Evolutionary conservation across 2,113 vertebrate species (phyloP).

Genomic region (Micromys minutus): DNA sequence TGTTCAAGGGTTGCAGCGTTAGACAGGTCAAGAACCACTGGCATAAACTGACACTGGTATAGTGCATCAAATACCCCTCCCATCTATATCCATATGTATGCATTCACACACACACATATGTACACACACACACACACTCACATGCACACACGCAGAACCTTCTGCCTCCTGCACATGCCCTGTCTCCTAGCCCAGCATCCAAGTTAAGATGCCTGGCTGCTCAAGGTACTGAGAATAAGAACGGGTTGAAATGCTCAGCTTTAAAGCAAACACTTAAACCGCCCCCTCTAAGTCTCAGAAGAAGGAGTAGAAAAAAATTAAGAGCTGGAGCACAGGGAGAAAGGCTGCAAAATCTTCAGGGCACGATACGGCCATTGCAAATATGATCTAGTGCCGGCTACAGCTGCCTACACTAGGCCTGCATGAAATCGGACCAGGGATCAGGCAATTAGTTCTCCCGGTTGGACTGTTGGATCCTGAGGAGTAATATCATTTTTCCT

Average conservation of each 20-base stretch:
- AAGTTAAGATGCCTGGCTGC: background rate
- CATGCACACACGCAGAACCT: background rate
- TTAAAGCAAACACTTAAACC: background rate
- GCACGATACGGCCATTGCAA: background rate
- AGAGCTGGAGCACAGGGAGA: background rate
- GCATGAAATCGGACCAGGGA: background rate
- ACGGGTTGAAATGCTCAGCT: background rate
- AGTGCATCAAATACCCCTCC: background rate
- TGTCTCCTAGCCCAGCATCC: background rate
- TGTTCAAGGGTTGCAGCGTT: too few species aligned
- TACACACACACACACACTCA: background rate
- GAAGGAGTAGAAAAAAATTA: background rate
- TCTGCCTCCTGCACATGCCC: background rate
- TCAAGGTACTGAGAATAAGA: background rate
- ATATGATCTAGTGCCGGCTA: background rate
- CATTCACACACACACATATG: background rate
- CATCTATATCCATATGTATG: background rate
- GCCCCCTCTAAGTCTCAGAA: background rate
- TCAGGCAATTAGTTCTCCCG: background rate
- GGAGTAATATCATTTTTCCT: background rate
- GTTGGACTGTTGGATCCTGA: background rate
- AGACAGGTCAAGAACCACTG: background rate
- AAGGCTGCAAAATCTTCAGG: background rate
- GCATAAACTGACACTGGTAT: background rate
- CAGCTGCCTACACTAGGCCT: background rate